A percentile compares a stretch with the other conserved stretches of the same genome.
Evolutionary conservation across 1,140 invertebrate species (phyloP).

Genomic region (Drosophila seguyi): DNA sequence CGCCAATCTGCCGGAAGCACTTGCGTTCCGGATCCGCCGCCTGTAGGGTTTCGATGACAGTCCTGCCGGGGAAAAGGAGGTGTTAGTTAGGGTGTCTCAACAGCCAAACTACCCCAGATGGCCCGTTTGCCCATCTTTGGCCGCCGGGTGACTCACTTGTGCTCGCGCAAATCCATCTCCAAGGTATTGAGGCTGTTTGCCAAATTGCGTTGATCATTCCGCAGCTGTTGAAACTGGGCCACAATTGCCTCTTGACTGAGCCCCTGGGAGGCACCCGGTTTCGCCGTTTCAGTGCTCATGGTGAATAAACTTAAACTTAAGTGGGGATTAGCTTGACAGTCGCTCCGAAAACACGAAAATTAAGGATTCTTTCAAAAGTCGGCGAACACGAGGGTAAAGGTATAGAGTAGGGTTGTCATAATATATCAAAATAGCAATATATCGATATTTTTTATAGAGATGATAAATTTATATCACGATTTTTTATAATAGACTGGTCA

Average conservation of each 20-base stretch:
- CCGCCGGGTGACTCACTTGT: conserved; percentile 90
- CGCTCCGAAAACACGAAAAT: conserved; percentile 23
- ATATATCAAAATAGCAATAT: too few species aligned
- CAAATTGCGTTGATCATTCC: conserved; percentile 94
- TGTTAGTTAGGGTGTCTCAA: conserved; percentile 26
- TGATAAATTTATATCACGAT: too few species aligned
- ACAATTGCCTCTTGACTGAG: conserved; percentile 91
- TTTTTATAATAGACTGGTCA: neutral
- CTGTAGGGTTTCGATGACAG: conserved; percentile 97
- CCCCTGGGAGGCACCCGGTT: conserved; percentile 65
- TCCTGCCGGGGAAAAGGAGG: conserved; percentile 86
- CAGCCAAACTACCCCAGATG: conserved; percentile 6
- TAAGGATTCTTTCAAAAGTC: conserved; percentile 40
- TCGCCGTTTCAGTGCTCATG: conserved; percentile 69
- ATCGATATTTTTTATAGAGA: too few species aligned
- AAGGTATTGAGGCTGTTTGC: conserved; percentile 95
- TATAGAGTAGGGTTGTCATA: too few species aligned
- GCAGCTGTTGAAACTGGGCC: conserved; percentile 93
- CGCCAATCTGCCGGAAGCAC: conserved; percentile 97
- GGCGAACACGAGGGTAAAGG: conserved; percentile 37
- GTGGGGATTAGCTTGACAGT: conserved; percentile 5
- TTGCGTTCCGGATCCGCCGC: conserved; percentile 93
- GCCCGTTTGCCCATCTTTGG: neutral
- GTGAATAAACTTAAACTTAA: conserved; percentile 18
- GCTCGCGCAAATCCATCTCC: conserved; percentile 96